phyloP scores from a whole-genome alignment of 2,113 vertebrate genomes.

The Zapus hudsonius region DNA sequence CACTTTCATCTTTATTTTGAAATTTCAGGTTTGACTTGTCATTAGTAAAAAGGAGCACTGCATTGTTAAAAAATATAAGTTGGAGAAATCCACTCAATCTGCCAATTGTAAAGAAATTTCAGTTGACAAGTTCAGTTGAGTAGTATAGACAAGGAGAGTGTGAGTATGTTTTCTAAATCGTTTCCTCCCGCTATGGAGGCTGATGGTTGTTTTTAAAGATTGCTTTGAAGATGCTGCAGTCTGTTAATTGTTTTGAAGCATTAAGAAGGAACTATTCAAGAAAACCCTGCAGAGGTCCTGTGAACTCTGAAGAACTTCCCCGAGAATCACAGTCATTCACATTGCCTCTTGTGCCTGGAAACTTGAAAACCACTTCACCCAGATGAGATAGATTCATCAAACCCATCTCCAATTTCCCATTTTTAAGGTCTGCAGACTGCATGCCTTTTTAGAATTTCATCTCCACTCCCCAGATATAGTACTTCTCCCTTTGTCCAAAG shows the following conservation, averaged over 20 bases:
- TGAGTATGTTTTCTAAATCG: neutral
- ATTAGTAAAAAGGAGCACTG: conserved; percentile 2
- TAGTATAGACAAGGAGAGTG: neutral
- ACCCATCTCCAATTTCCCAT: neutral
- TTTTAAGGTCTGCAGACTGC: neutral
- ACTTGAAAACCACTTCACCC: neutral
- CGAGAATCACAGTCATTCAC: neutral
- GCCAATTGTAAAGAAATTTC: neutral
- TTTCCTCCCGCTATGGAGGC: neutral
- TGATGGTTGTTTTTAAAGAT: neutral
- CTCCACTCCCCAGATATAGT: neutral
- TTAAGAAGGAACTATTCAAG: neutral
- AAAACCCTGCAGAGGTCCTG: neutral
- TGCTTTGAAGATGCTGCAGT: neutral
- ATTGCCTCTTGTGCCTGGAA: neutral
- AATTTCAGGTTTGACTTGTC: conserved; percentile 36
- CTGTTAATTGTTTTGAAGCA: neutral
- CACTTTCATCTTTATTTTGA: conserved; percentile 46
- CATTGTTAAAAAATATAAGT: conserved; percentile 22
- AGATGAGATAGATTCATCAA: neutral
- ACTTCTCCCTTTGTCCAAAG: neutral
- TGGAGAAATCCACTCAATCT: neutral
- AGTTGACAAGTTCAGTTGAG: neutral
- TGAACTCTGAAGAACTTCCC: neutral
- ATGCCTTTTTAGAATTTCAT: neutral